phyloP scores from a whole-genome alignment of 2,888 invertebrate species.

The Drosophila hamatofila region DNA sequence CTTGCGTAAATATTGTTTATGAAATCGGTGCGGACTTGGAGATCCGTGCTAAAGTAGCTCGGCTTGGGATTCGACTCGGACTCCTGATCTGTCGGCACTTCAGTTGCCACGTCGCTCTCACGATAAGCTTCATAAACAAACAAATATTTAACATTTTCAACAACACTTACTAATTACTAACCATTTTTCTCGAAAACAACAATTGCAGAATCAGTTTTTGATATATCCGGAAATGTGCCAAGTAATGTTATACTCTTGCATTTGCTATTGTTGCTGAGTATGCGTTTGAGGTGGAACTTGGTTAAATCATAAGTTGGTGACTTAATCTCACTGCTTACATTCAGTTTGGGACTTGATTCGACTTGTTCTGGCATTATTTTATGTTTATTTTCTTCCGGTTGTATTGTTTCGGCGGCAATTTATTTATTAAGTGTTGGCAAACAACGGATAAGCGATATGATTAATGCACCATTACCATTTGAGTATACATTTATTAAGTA shows the following conservation, averaged over 20 bases:
- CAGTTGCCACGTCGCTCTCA: conserved; percentile 82
- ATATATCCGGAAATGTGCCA: conserved; percentile 88
- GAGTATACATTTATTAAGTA: not conserved
- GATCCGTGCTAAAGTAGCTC: conserved; percentile 88
- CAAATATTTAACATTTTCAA: not conserved
- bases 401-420: conserved; percentile 25
- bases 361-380: conserved; percentile 51
- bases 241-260: conserved; percentile 88
- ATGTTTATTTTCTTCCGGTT: conserved; percentile 32
- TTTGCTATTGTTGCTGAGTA: conserved; percentile 90
- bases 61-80: conserved; percentile 34
- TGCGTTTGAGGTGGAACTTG: conserved; percentile 88
- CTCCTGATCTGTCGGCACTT: not conserved
- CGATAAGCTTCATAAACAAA: conserved; percentile 87
- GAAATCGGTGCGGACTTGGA: conserved; percentile 88
- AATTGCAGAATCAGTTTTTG: conserved; percentile 88
- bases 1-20: conserved; percentile 94
- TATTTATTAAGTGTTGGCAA: conserved; percentile 15
- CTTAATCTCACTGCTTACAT: conserved; percentile 51
- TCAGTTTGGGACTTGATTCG: conserved; percentile 40
- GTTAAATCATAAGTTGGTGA: conserved; percentile 86
- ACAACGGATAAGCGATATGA: not conserved
- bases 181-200: conserved; percentile 92
- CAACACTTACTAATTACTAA: conserved; percentile 8
- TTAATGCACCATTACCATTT: not conserved